phyloP scores from a whole-genome alignment of 2,113 vertebrate genomes.

The Gnathonemus echidnorhynchus region DNA sequence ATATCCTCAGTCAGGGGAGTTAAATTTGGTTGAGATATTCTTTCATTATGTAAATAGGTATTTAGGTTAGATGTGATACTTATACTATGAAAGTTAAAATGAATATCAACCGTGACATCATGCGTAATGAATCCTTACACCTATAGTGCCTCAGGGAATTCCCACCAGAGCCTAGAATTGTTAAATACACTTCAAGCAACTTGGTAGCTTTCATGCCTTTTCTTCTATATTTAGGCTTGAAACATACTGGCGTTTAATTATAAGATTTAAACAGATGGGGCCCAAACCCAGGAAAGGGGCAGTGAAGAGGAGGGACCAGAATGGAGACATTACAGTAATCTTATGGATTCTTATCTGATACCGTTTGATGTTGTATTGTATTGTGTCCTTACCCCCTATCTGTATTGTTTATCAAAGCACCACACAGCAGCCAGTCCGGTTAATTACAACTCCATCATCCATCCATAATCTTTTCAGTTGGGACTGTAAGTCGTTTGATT shows the following conservation, averaged over 20 bases:
- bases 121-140: background rate
- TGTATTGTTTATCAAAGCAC: background rate
- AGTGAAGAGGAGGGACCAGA: background rate
- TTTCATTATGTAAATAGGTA: background rate
- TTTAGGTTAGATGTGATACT: background rate
- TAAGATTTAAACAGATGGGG: background rate
- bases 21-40: background rate
- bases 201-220: background rate
- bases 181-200: background rate
- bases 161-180: background rate
- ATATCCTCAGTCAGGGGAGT: background rate
- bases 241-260: background rate
- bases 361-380: background rate
- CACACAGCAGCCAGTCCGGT: background rate
- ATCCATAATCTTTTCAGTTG: background rate
- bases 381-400: background rate
- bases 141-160: background rate
- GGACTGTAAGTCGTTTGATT: background rate
- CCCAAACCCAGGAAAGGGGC: background rate
- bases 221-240: background rate
- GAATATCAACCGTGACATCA: background rate
- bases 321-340: background rate
- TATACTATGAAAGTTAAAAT: background rate
- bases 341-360: background rate
- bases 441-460: background rate